Conservation (phyloP, 2,888 invertebrate species). For the Drosophila falleni region DNA sequence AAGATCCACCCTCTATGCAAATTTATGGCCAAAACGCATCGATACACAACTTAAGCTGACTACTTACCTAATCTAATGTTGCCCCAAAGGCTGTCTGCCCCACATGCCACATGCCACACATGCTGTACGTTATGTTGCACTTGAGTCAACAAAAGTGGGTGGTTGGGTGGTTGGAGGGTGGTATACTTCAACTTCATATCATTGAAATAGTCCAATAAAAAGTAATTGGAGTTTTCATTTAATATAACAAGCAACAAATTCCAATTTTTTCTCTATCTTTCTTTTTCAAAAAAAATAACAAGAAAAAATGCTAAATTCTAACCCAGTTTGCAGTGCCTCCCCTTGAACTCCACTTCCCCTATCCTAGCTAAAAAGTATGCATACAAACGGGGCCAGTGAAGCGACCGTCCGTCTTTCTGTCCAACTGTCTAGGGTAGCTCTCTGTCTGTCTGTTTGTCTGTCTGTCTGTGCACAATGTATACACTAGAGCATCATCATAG, state of each 20-base stretch:
- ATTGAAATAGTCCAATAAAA: conserved; percentile 69
- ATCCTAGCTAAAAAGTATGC: conserved; percentile 54
- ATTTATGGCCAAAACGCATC: conserved; percentile 30
- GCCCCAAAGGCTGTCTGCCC: conserved; percentile 17
- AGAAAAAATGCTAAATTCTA: conserved; percentile 28
- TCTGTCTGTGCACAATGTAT: conserved; percentile 64
- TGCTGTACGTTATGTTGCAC: conserved; percentile 8
- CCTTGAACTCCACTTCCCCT: no score
- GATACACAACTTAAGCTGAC: conserved; percentile 36
- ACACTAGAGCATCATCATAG: conserved; percentile 77
- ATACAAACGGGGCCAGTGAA: conserved; percentile 68
- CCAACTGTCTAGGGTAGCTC: conserved; percentile 27
- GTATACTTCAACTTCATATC: conserved; percentile 23
- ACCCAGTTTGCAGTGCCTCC: conserved; percentile 46
- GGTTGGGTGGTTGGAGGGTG: background rate
- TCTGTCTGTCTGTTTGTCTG: conserved; percentile 1
- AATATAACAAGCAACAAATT: conserved; percentile 60
- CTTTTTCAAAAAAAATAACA: background rate
- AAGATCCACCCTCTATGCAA: conserved; percentile 11
- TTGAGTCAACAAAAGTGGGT: background rate
- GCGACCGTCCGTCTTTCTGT: conserved; percentile 18
- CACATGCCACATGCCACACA: conserved; percentile 7
- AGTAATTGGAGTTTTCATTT: conserved; percentile 80
- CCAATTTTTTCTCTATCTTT: conserved; percentile 11
- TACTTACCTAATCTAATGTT: conserved; percentile 29